Evolutionary conservation across 2,797 vertebrate genomes (phyloP), one percentile per base, ranked within the genome.

Genomic region (Cryptoblepharus egeriae): DNA sequence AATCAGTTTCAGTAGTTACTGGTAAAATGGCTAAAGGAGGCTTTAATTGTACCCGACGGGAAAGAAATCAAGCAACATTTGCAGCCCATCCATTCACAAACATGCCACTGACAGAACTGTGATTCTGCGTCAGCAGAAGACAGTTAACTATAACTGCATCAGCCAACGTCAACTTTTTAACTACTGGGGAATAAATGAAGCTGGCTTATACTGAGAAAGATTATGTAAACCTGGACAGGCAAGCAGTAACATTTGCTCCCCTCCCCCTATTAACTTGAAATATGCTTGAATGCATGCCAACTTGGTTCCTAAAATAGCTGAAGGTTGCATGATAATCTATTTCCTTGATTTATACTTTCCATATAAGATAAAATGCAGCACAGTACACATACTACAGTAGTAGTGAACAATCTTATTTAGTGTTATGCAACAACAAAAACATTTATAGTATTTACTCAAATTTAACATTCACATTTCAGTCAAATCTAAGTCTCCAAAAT

Each of bases 71-170:
- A 86, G 80, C 45, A 22, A 82, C 88, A 71, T 88, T 92, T 80
- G 82, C 89, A 86, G 61, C 39, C 73, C 89, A 89, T 93, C 93
- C 92, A 87, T 93, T 93, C 55, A 42, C 5, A 28, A 93, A 88
- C 84, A 74, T 67, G 81, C 83, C 88, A 87, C 88, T 91, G 39
- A 77, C 0, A 0, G 88, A 88, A 83, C 82, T 1, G 2, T 58
- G 57, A 68, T 45, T 24, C 86, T 55, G 83, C 81, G 87, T 81
- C 80, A 89, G 1, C 0, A 0, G 5, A 81, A 5, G n/a, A 67
- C 68, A 93, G 93, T 94, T 86, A 94, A 91, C 85, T 28, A 80
- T 0, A 5, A 79, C 65, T 57, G 57, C 0, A 0, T 79, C 28
- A 73, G 88, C 74, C 16, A 63, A 0, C 1, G 76, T 83, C 63